Base-by-base conservation (phyloP, 2,797 vertebrate genomes). In the Clarias laeviceps region DNA sequence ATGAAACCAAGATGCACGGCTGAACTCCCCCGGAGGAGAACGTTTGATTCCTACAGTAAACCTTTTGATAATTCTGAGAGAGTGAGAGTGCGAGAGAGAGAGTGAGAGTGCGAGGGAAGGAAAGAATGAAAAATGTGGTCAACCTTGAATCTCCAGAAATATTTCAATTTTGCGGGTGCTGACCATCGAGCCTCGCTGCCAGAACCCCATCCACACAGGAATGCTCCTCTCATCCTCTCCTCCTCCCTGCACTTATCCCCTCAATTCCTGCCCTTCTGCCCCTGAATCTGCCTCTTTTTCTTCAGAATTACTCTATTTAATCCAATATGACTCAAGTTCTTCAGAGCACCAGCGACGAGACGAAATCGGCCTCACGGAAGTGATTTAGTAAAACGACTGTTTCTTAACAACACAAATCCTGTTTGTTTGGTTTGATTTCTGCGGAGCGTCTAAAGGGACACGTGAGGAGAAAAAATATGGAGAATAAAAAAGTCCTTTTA, bases 311-410 rank as follows among this genome's bases (percentile, higher is more conserved):
- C 90, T 92, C 91, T 91, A 92, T 94, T 94, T 93, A 93, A 90
- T 92, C 89, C 89, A 89, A 90, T 92, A 91, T 92, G 92, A 93
- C 91, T 77, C 54, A 86, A 93, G 93, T 93, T 94, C 93, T 95
- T 93, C 91, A 91, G 95, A 93, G 93, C 92, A 89, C 84, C 91
- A 91, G 90, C 91, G 91, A 92, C 91, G 89, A 90, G 87, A 83
- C 92, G 89, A 89, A 93, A 92, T 90, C 88, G 86, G 89, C 89
- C 93, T 93, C 91, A 91, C 91, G 91, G 93, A 95, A 94, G 94
- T 93, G 82, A 94, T 95, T 95, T 94, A 91, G 2, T 93, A 93
- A 94, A 95, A 94, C 95, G 94, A 92, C 88, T 88, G 90, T 91
- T 93, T 92, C 89, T 91, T 82, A 84, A 91, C 91, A 93, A 93